Base-by-base conservation (phyloP, 2,113 vertebrate genomes). In the Arizona elegans region DNA sequence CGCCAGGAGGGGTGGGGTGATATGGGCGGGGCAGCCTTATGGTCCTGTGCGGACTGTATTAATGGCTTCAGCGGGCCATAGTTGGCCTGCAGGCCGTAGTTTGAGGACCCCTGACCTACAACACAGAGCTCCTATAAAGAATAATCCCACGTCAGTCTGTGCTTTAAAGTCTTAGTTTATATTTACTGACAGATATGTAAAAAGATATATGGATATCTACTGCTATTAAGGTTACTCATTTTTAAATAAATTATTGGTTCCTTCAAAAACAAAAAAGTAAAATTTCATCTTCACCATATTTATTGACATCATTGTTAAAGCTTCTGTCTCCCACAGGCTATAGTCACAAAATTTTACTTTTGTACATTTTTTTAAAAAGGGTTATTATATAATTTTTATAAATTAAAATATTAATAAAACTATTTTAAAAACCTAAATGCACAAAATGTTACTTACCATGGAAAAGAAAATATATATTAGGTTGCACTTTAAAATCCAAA, bases 401-500 rank as follows among this genome's bases (percentile, higher is more conserved):
- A 81, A 19, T 38, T 81, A 75, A 75, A 75, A 38, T 75, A 38
- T 81, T 38, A 38, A 81, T 38, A 81, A 38, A 38, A 81, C 2
- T 75, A 33, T 19, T 81, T 81, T 81, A 1, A 81, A 81, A 81
- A 81, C 6, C 7, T 19, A 33, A 33, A 81, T 17, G 15, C 15
- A 81, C 0, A 81, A 81, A 81, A 81, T 81, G 70, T 81, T 15
- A 38, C 15, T 38, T 38, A 33, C 15, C 15, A 38, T 81, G 26
- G 29, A 91, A 93, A 24, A 53, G 94, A 92, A 29, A 75, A 19
- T 26, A 86, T 91, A n/a, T 33, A 54, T 17, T 59, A 59, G 3
- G 93, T 92, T 50, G 8, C 15, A 90, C 15, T 92, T 96, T 59
- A 96, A 92, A 97, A 97, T 92, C 96, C 96, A 96, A 96, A 96